These are phyloP conservation scores for Ernsta delagoae DNA, from an alignment of 2,888 invertebrate genomes.

Conservation along the genomic window DNA sequence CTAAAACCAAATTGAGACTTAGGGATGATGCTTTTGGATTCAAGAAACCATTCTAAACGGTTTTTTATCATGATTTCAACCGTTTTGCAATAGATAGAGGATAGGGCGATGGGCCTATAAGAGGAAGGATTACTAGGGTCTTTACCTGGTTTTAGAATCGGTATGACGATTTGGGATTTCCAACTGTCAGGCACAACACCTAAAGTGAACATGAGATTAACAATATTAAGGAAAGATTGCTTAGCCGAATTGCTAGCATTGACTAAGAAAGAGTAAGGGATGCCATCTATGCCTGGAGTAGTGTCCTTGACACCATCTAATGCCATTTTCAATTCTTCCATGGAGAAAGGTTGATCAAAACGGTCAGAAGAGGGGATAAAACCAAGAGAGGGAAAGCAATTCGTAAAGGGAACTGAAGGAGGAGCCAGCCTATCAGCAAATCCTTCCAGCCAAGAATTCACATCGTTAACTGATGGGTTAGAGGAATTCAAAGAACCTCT, in stretches of 20 bases:
- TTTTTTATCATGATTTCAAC: constrained; percentile 38
- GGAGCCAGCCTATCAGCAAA: too few species aligned
- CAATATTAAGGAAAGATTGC: neutral
- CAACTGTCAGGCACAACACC: constrained; percentile 18
- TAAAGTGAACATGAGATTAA: neutral
- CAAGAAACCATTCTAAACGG: constrained; percentile 40
- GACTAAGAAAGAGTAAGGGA: constrained; percentile 37
- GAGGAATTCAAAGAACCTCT: too few species aligned
- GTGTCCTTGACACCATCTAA: constrained; percentile 30
- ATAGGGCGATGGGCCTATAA: constrained; percentile 38
- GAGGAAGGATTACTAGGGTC: constrained; percentile 19
- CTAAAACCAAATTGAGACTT: constrained; percentile 42
- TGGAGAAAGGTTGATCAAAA: too few species aligned
- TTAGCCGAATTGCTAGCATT: neutral
- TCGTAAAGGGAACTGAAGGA: too few species aligned
- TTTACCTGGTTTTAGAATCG: constrained; percentile 33
- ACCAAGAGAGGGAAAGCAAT: too few species aligned
- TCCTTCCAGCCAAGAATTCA: too few species aligned
- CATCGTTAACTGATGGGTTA: too few species aligned
- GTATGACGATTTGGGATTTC: constrained; percentile 34
- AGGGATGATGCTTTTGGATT: constrained; percentile 29
- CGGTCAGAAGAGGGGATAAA: too few species aligned
- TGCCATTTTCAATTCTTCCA: too few species aligned
- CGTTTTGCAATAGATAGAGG: constrained; percentile 17
- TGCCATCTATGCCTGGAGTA: constrained; percentile 39